A percentile compares a stretch with the other conserved stretches of the same genome.
Conservation (phyloP, 1,140 invertebrate genomes). For the Chymomyza costata region DNA sequence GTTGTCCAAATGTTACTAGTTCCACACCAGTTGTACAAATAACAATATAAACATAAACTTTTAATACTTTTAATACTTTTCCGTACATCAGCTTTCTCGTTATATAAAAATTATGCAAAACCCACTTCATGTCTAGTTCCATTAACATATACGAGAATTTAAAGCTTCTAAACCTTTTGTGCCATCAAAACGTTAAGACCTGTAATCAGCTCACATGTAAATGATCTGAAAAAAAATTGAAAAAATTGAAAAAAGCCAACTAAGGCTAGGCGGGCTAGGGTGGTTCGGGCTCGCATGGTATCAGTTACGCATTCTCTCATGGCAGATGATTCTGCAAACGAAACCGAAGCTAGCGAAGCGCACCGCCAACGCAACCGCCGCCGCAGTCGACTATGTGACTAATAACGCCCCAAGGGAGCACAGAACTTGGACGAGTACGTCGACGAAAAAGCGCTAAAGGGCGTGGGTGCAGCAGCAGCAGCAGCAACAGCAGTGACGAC, state of each 20-base stretch:
- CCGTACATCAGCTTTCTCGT: no score
- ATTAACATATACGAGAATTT: no score
- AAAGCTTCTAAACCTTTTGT: no score
- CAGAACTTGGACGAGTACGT: constrained; percentile 10
- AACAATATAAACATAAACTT: no score
- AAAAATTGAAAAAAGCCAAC: no score
- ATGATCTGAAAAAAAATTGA: constrained; percentile 25
- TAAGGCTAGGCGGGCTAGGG: neutral
- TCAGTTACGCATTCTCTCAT: constrained; percentile 54
- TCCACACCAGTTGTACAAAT: no score
- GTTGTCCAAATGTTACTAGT: no score
- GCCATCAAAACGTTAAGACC: no score
- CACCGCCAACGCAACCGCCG: constrained; percentile 21
- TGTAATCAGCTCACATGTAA: constrained; percentile 19
- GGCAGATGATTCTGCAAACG: constrained; percentile 53
- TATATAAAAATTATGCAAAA: no score
- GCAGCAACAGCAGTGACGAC: neutral
- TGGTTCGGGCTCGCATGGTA: constrained; percentile 13
- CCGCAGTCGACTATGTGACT: constrained; percentile 50
- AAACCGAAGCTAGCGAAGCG: constrained; percentile 42
- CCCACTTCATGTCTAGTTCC: no score
- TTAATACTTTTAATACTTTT: no score
- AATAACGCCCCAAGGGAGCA: constrained; percentile 67
- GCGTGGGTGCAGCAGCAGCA: constrained; percentile 11
- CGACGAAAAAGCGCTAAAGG: constrained; percentile 15